phyloP scores from a whole-genome alignment of 2,888 invertebrate genomes.

The Atrina japonica region DNA sequence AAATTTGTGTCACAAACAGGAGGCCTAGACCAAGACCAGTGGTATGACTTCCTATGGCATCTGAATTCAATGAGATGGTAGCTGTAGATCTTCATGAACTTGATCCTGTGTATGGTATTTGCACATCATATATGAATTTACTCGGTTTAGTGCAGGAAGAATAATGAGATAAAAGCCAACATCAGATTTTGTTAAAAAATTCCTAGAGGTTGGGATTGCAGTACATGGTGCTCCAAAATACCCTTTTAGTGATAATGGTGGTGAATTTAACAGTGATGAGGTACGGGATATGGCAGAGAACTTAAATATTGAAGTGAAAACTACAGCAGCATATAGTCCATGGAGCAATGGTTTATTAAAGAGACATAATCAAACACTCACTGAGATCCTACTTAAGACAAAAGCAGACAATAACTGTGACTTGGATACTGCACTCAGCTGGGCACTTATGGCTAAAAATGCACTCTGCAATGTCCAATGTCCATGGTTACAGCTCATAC shows the following conservation, averaged over 20 bases:
- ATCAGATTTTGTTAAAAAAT: constrained; percentile 31
- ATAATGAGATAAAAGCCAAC: constrained; percentile 26
- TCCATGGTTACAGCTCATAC: constrained; percentile 42
- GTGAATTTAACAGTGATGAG: constrained; percentile 33
- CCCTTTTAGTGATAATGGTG: constrained; percentile 39
- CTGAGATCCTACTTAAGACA: constrained; percentile 27
- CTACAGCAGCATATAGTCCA: constrained; percentile 43
- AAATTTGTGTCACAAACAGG: constrained; percentile 4
- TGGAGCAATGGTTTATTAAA: constrained; percentile 45
- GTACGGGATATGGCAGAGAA: constrained; percentile 41
- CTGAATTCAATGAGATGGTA: constrained; percentile 36
- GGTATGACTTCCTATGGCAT: constrained; percentile 29
- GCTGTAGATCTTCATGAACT: constrained; percentile 37
- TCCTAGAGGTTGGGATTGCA: constrained; percentile 28
- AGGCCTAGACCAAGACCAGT: constrained; percentile 31
- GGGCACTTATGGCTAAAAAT: constrained; percentile 45
- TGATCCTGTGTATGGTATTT: constrained; percentile 27
- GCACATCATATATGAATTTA: constrained; percentile 39
- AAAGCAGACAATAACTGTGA: constrained; percentile 33
- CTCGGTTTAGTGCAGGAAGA: constrained; percentile 35
- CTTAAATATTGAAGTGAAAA: constrained; percentile 41
- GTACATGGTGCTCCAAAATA: constrained; percentile 31
- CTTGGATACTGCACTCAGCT: constrained; percentile 31
- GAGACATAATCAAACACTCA: constrained; percentile 25
- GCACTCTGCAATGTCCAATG: constrained; percentile 35